Conservation (phyloP, 1,140 invertebrate genomes). For the Caenorhabditis remanei region DNA sequence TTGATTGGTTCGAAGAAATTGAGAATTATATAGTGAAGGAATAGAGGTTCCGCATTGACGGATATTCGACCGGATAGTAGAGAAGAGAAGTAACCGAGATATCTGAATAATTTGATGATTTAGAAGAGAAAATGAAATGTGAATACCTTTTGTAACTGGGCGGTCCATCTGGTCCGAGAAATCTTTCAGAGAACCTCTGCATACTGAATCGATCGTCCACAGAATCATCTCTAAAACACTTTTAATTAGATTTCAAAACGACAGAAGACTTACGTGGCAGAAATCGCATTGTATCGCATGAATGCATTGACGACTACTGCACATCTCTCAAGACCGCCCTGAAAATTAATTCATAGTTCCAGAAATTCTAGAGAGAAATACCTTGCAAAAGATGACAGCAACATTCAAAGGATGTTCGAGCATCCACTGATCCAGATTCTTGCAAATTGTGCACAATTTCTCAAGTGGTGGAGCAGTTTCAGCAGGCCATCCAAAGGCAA, state of each 20-base stretch:
- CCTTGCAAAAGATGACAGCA: constrained; percentile 88
- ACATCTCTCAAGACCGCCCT: constrained; percentile 84
- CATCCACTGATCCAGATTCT: constrained; percentile 91
- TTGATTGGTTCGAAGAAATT: constrained; percentile 83
- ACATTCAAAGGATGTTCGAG: constrained; percentile 85
- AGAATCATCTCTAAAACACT: constrained; percentile 84
- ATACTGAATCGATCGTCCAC: constrained; percentile 91
- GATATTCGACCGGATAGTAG: constrained; percentile 87
- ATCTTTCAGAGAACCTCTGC: constrained; percentile 90
- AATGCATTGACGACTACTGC: constrained; percentile 90
- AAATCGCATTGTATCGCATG: constrained; percentile 93
- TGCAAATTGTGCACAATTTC: constrained; percentile 89
- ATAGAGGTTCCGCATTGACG: constrained; percentile 88
- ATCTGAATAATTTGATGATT: constrained; percentile 81
- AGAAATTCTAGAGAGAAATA: not conserved
- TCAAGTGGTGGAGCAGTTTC: constrained; percentile 88
- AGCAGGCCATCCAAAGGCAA: constrained; percentile 54
- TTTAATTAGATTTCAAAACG: not conserved
- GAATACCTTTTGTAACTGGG: constrained; percentile 89
- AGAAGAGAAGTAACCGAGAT: constrained; percentile 90
- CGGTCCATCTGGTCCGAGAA: constrained; percentile 85
- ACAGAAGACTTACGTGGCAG: constrained; percentile 82
- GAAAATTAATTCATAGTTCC: not conserved
- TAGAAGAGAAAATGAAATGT: not conserved
- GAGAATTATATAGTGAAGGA: constrained; percentile 88